Evolutionary conservation across 2,113 vertebrate species (phyloP).

Genomic region (Astur gentilis): DNA sequence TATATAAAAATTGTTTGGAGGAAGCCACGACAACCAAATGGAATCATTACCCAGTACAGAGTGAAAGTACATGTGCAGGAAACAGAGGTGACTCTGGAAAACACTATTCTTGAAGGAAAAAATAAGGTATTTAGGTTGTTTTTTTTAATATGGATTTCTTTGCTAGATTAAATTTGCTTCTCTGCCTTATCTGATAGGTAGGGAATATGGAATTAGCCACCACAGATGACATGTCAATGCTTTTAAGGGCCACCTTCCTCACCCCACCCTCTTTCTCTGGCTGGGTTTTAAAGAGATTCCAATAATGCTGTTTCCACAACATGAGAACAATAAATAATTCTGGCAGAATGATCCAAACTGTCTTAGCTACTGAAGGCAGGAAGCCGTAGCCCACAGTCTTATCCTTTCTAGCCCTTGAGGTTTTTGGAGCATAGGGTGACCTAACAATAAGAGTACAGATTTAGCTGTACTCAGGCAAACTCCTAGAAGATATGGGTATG

Average conservation of each 20-base stretch:
- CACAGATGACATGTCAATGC: background rate
- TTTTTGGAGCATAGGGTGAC: background rate
- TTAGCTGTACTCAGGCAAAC: background rate
- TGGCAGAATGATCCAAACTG: background rate
- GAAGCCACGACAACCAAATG: constrained; percentile 87
- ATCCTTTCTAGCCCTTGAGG: background rate
- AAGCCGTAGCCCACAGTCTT: background rate
- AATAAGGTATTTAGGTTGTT: constrained; percentile 64
- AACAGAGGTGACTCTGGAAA: constrained; percentile 75
- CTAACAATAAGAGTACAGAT: background rate
- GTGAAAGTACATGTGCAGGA: constrained; percentile 75
- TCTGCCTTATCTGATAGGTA: background rate
- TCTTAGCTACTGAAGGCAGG: background rate
- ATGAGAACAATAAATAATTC: background rate
- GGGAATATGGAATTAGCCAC: background rate
- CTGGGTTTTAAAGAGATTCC: background rate
- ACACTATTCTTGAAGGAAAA: constrained; percentile 81
- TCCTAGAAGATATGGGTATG: background rate
- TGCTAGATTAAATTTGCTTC: background rate
- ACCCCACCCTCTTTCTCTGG: background rate
- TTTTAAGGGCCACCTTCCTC: background rate
- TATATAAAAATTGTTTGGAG: constrained; percentile 86
- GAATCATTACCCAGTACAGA: constrained; percentile 87
- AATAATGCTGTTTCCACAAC: background rate
- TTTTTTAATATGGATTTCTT: background rate